These are phyloP conservation scores for Alitta virens DNA, from an alignment of 2,888 invertebrate genomes.

Conservation along the genomic window DNA sequence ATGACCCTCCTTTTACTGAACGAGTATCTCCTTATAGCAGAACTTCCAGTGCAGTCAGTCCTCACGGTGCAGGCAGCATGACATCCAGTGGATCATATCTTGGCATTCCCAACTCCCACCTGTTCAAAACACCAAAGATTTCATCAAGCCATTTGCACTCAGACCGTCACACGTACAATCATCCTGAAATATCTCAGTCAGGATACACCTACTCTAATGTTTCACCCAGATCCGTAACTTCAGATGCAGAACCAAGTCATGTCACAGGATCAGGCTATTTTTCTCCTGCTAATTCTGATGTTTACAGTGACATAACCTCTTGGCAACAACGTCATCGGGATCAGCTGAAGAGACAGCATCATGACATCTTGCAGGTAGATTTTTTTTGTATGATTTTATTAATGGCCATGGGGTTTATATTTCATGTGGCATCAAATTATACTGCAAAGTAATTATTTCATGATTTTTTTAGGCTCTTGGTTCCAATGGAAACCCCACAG, in stretches of 20 bases:
- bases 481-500: neutral
- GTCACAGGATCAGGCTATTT: neutral
- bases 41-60: too few species aligned
- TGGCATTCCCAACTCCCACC: too few species aligned
- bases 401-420: neutral
- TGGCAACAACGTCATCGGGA: constrained; percentile 47
- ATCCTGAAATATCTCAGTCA: too few species aligned
- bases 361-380: constrained; percentile 31
- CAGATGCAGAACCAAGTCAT: neutral
- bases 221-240: neutral
- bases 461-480: neutral
- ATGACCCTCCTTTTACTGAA: too few species aligned
- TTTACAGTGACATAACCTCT: constrained; percentile 31
- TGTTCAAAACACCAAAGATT: too few species aligned
- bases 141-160: too few species aligned
- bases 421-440: too few species aligned
- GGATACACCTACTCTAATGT: neutral
- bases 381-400: neutral
- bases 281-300: neutral
- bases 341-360: constrained; percentile 32
- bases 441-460: too few species aligned
- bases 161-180: too few species aligned
- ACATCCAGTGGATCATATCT: too few species aligned
- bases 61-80: too few species aligned
- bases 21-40: too few species aligned